A percentile compares a stretch with the other conserved stretches of the same genome.
These are phyloP conservation scores for Montipora efflorescens DNA, from an alignment of 64 coral and sea anemone species.

Conservation along the genomic window DNA sequence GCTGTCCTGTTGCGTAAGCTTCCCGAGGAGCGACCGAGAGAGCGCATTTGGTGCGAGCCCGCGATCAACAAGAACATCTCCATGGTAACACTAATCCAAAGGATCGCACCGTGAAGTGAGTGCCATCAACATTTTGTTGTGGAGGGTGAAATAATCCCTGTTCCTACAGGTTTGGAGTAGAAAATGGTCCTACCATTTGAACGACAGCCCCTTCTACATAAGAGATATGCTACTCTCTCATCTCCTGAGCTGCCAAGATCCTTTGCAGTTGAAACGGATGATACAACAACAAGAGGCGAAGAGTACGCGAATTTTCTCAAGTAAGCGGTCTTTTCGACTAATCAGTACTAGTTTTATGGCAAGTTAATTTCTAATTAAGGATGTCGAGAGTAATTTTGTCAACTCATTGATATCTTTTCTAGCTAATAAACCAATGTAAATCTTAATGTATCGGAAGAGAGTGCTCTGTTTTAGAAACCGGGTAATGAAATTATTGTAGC, in stretches of 20 bases:
- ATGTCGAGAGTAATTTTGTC: neutral
- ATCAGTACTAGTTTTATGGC: neutral
- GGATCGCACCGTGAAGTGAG: neutral
- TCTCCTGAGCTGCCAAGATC: conserved; percentile 37
- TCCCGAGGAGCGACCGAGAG: too few relatives aligned
- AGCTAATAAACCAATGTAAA: too few relatives aligned
- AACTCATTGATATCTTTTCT: too few relatives aligned
- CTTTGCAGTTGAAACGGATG: neutral
- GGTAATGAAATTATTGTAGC: neutral
- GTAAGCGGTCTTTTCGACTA: conserved; percentile 18
- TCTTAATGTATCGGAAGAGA: too few relatives aligned
- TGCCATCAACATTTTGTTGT: too few relatives aligned
- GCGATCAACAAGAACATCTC: too few relatives aligned
- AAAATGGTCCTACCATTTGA: conserved; percentile 99
- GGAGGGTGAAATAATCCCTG: neutral
- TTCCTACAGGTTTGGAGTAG: neutral
- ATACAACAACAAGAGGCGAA: conserved; percentile 54
- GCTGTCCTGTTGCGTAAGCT: too few relatives aligned
- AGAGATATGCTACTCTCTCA: conserved; percentile 78
- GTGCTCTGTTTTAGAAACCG: neutral
- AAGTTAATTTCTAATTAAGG: neutral
- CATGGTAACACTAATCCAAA: too few relatives aligned
- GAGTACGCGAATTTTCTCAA: conserved; percentile 95
- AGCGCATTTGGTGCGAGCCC: too few relatives aligned
- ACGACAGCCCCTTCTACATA: conserved; percentile 91